These are phyloP conservation scores for Chionodraco myersi DNA, from an alignment of 2,113 vertebrate genomes.

Conservation along the genomic window DNA sequence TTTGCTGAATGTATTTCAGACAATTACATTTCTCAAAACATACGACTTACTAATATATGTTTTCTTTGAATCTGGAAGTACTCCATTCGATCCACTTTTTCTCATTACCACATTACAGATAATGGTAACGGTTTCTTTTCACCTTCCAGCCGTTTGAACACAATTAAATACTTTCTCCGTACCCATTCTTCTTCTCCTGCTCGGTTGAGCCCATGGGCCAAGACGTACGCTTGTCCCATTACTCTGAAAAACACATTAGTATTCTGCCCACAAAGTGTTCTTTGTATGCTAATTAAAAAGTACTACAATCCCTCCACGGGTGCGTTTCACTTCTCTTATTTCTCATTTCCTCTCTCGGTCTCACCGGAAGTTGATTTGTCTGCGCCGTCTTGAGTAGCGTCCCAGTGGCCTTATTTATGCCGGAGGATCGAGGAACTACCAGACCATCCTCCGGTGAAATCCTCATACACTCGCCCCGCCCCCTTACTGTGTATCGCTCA, in stretches of 20 bases:
- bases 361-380: too few relatives aligned
- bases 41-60: conserved; percentile 10
- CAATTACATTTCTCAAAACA: background rate
- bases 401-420: too few relatives aligned
- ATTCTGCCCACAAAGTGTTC: conserved; percentile 64
- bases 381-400: too few relatives aligned
- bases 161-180: conserved; percentile 69
- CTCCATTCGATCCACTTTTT: conserved; percentile 57
- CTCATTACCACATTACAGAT: conserved; percentile 74
- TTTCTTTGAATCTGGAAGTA: conserved; percentile 27
- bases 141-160: conserved; percentile 63
- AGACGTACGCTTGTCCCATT: conserved; percentile 63
- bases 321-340: too few relatives aligned
- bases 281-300: conserved; percentile 68
- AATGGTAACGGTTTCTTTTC: conserved; percentile 64
- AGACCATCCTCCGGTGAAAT: too few relatives aligned
- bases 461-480: too few relatives aligned
- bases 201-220: conserved; percentile 68
- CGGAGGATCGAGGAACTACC: too few relatives aligned
- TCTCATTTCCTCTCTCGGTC: too few relatives aligned
- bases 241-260: conserved; percentile 69
- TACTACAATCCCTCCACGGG: conserved; percentile 27
- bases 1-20: conserved; percentile 5
- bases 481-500: too few relatives aligned
- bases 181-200: conserved; percentile 61